Evolutionary conservation across 2,797 vertebrate genomes (phyloP).

Genomic region (Pipistrellus pipistrellus): DNA sequence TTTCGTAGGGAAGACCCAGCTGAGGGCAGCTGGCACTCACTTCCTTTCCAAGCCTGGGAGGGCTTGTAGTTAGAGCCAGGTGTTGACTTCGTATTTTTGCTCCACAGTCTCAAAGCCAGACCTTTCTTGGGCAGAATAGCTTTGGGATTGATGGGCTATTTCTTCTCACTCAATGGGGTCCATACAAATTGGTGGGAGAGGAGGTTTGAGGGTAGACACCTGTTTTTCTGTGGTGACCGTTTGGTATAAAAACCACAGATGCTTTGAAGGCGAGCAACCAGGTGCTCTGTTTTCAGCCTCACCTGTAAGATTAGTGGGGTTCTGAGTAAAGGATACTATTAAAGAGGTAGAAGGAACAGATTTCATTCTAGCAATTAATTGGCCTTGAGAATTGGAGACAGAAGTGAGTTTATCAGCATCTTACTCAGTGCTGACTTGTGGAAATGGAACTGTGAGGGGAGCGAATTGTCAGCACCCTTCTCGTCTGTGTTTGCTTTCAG

Average conservation of each 20-base stretch:
- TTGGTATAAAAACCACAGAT: constrained; percentile 10
- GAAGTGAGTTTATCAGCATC: not conserved
- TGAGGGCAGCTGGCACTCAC: not conserved
- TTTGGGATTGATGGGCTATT: not conserved
- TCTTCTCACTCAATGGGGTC: not conserved
- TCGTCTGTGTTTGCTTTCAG: constrained; percentile 74
- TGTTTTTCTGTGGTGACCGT: not conserved
- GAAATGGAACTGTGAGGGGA: not conserved
- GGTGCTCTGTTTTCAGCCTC: not conserved
- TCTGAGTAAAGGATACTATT: not conserved
- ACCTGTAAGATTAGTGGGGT: not conserved
- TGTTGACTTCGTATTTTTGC: not conserved
- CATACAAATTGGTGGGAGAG: no score
- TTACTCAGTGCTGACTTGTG: not conserved
- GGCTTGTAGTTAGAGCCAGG: not conserved
- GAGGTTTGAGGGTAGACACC: not conserved
- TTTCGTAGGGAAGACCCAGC: not conserved
- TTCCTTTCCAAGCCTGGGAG: not conserved
- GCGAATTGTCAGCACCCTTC: not conserved
- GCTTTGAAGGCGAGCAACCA: constrained; percentile 5
- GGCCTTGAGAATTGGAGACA: not conserved
- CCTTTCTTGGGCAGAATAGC: not conserved
- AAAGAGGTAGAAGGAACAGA: not conserved
- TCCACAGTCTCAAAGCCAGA: not conserved
- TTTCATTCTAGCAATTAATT: not conserved